These are phyloP conservation scores for Girardia tigrina DNA, from an alignment of 2,888 invertebrate genomes.

Conservation along the genomic window DNA sequence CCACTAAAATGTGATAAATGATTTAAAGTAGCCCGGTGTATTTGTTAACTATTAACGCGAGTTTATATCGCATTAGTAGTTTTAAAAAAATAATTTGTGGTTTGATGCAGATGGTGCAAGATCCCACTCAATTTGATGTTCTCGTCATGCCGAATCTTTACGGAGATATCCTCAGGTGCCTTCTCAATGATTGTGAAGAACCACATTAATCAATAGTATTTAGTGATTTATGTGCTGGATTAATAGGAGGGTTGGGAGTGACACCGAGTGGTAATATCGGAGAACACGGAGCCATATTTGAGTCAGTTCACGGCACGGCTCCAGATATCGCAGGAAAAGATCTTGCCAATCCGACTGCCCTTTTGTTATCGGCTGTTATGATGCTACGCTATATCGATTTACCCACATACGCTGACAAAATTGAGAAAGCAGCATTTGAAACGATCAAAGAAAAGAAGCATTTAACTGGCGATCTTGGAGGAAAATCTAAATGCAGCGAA, in stretches of 20 bases:
- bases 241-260: slow-evolving; percentile 88
- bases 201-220: neutral
- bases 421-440: slow-evolving; percentile 68
- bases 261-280: slow-evolving; percentile 98
- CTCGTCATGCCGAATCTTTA: slow-evolving; percentile 98
- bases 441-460: slow-evolving; percentile 64
- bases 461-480: slow-evolving; percentile 88
- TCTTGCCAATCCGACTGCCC: slow-evolving; percentile 92
- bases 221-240: slow-evolving; percentile 89
- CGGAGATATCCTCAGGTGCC: slow-evolving; percentile 71
- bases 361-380: slow-evolving; percentile 89
- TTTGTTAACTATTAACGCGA: too few species aligned
- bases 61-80: too few species aligned
- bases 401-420: slow-evolving; percentile 63
- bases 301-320: slow-evolving; percentile 93
- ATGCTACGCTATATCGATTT: slow-evolving; percentile 86
- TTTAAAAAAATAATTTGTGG: too few species aligned
- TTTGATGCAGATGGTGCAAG: slow-evolving; percentile 65
- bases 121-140: slow-evolving; percentile 88
- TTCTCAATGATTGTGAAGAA: slow-evolving; percentile 50
- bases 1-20: too few species aligned
- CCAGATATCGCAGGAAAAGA: slow-evolving; percentile 95
- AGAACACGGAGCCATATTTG: slow-evolving; percentile 86
- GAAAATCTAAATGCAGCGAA: slow-evolving; percentile 83
- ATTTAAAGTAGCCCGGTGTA: too few species aligned